Conservation (phyloP, 2,888 invertebrate species). For the Amphiduros pacificus region DNA sequence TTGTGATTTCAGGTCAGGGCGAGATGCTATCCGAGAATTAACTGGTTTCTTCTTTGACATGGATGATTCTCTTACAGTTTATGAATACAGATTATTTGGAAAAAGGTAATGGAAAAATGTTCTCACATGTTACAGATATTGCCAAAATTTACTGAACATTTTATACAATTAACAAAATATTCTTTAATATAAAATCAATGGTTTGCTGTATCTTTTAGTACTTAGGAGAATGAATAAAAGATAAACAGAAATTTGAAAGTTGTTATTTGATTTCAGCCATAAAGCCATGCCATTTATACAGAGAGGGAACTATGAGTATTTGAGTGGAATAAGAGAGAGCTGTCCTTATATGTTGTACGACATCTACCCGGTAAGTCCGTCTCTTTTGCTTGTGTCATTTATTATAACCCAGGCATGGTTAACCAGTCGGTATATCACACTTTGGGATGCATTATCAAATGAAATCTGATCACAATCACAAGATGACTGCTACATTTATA, state of each 20-base stretch:
- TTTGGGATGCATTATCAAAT: no score
- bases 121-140: neutral
- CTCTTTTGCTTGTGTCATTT: neutral
- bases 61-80: conserved; percentile 56
- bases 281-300: conserved; percentile 56
- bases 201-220: neutral
- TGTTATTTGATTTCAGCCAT: conserved; percentile 41
- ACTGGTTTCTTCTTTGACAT: conserved; percentile 57
- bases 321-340: conserved; percentile 39
- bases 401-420: no score
- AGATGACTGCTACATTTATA: no score
- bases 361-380: conserved; percentile 43
- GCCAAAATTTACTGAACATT: neutral
- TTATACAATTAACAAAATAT: neutral
- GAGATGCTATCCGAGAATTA: conserved; percentile 56
- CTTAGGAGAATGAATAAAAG: neutral
- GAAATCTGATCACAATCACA: no score
- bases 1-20: conserved; percentile 42
- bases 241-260: neutral
- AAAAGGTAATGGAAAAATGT: conserved; percentile 45
- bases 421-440: no score
- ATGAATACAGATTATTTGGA: conserved; percentile 58
- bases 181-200: neutral
- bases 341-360: conserved; percentile 48
- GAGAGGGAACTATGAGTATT: conserved; percentile 43